A percentile compares a stretch with the other conserved stretches of the same genome.
phyloP scores from a whole-genome alignment of 2,888 invertebrate genomes.

The Sesia apiformis region DNA sequence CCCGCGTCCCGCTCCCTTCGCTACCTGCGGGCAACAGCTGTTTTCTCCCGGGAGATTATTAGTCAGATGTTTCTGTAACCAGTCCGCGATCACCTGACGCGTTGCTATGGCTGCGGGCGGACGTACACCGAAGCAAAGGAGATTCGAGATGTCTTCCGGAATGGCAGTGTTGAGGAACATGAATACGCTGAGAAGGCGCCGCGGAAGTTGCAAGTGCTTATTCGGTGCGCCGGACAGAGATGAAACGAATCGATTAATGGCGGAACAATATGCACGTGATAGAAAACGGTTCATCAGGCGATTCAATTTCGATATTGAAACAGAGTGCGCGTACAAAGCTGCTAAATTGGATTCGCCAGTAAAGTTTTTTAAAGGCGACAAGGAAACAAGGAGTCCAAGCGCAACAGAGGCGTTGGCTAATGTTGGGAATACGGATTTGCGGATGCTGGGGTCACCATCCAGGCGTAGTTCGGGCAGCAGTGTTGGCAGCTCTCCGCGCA shows the following conservation, averaged over 20 bases:
- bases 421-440: conserved; percentile 56
- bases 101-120: conserved; percentile 58
- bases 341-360: conserved; percentile 59
- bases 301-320: conserved; percentile 76
- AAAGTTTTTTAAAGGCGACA: conserved; percentile 44
- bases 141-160: conserved; percentile 48
- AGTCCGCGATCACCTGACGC: conserved; percentile 65
- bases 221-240: conserved; percentile 76
- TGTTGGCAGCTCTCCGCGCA: conserved; percentile 36
- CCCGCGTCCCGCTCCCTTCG: conserved; percentile 46
- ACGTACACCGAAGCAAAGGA: conserved; percentile 64
- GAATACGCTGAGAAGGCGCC: conserved; percentile 51
- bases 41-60: conserved; percentile 69
- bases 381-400: conserved; percentile 54
- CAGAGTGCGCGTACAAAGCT: conserved; percentile 52
- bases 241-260: conserved; percentile 73
- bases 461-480: conserved; percentile 35
- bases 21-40: conserved; percentile 67
- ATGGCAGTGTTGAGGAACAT: conserved; percentile 49
- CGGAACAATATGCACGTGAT: conserved; percentile 74
- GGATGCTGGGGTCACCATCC: conserved; percentile 56
- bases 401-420: conserved; percentile 55
- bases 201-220: conserved; percentile 72
- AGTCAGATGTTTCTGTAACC: conserved; percentile 72
- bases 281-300: conserved; percentile 72